A percentile compares a stretch with the other conserved stretches of the same genome.
These are phyloP conservation scores for Phataginus tricuspis DNA, from an alignment of 2,797 vertebrate genomes.

Conservation along the genomic window DNA sequence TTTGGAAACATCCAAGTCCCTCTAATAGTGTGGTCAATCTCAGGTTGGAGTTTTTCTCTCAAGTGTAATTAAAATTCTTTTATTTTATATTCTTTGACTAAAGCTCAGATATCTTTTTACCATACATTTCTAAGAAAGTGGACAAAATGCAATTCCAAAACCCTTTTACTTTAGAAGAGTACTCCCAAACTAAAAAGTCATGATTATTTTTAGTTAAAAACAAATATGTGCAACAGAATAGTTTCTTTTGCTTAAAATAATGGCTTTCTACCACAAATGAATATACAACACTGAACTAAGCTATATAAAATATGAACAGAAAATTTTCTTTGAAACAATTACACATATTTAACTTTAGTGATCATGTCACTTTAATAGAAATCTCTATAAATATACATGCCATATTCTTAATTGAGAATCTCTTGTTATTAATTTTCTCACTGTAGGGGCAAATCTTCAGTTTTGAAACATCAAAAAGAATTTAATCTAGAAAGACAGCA, in stretches of 20 bases:
- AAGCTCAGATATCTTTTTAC: conserved; percentile 11
- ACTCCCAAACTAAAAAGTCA: not conserved
- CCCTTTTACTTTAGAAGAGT: not conserved
- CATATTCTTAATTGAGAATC: not conserved
- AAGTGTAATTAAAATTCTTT: not conserved
- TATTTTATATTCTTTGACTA: conserved; percentile 40
- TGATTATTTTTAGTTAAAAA: conserved; percentile 6
- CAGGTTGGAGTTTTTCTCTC: conserved; percentile 16
- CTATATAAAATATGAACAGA: conserved; percentile 1
- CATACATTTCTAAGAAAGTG: conserved; percentile 33
- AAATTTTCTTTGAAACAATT: not conserved
- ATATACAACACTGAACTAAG: not conserved
- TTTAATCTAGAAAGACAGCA: not conserved
- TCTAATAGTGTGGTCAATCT: conserved; percentile 33
- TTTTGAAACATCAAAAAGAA: conserved; percentile 2
- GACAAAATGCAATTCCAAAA: conserved; percentile 28
- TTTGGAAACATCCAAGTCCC: conserved; percentile 34
- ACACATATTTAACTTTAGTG: not conserved
- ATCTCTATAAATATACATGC: not conserved
- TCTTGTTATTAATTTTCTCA: not conserved
- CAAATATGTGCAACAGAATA: not conserved
- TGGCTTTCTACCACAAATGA: not conserved
- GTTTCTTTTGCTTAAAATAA: conserved; percentile 42
- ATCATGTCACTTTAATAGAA: not conserved
- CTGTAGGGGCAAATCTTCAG: not conserved